These are phyloP conservation scores for Acanthosoma haemorrhoidale DNA, from an alignment of 2,888 invertebrate genomes.

Conservation along the genomic window DNA sequence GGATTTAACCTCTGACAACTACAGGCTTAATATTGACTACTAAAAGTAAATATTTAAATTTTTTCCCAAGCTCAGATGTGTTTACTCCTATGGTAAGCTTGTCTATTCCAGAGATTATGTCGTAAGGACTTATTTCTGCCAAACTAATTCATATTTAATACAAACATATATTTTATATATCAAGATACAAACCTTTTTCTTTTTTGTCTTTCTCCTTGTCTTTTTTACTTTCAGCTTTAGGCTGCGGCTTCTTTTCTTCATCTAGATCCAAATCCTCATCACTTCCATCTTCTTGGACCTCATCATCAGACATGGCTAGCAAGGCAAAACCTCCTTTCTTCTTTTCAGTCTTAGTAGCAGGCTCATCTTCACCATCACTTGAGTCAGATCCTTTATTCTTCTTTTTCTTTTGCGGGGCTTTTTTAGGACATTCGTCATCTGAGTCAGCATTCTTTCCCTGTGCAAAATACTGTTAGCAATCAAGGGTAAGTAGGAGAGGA, in stretches of 20 bases:
- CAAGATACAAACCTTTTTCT: too few species aligned
- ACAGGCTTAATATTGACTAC: too few species aligned
- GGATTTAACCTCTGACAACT: too few species aligned
- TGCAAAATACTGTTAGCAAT: too few species aligned
- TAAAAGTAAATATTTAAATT: too few species aligned
- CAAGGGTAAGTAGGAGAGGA: too few species aligned
- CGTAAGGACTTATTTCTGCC: too few species aligned
- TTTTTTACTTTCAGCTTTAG: constrained; percentile 49
- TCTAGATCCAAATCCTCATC: constrained; percentile 31
- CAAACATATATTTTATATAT: too few species aligned
- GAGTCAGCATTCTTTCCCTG: constrained; percentile 28
- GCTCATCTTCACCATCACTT: constrained; percentile 45
- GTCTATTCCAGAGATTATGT: too few species aligned
- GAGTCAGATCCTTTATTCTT: constrained; percentile 43
- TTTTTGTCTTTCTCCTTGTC: constrained; percentile 45
- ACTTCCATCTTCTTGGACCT: constrained; percentile 33
- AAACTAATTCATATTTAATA: constrained; percentile 18
- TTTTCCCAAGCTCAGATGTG: too few species aligned
- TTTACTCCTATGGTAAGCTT: too few species aligned
- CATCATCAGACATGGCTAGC: constrained; percentile 40
- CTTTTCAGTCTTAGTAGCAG: constrained; percentile 46
- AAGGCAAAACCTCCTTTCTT: constrained; percentile 40
- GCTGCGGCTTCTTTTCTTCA: constrained; percentile 47
- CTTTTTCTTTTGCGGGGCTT: background rate
- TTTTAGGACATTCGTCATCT: constrained; percentile 15